phyloP scores from a whole-genome alignment of 1,140 invertebrate genomes.

The Camponotus pennsylvanicus region DNA sequence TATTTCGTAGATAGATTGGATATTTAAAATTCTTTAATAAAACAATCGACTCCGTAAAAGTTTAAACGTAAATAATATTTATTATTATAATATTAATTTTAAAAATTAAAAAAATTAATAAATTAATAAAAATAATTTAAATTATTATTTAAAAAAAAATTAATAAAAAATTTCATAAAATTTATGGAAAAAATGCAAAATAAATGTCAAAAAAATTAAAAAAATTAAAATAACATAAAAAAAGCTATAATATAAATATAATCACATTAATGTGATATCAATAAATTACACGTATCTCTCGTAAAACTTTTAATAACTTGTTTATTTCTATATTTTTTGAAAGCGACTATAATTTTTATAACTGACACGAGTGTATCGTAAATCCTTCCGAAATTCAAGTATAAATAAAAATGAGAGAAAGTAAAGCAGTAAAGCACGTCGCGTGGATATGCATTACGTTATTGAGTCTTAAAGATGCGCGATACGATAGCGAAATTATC shows the following conservation, averaged over 20 bases:
- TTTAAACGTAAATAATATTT: not conserved
- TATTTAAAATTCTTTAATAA: not conserved
- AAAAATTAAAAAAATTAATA: not conserved
- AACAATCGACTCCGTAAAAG: not conserved
- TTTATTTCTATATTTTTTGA: not conserved
- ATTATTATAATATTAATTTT: too few relatives aligned
- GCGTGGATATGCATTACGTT: not conserved
- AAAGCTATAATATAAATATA: not conserved
- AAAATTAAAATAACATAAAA: not conserved
- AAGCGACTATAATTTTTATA: not conserved
- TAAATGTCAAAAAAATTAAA: not conserved
- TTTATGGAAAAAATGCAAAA: not conserved
- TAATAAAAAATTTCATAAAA: not conserved
- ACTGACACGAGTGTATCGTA: not conserved
- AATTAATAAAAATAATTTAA: not conserved
- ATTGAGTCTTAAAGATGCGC: constrained; percentile 62
- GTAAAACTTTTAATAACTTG: not conserved
- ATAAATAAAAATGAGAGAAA: not conserved
- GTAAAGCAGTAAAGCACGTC: constrained; percentile 4
- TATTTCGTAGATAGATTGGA: not conserved
- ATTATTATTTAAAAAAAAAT: not conserved
- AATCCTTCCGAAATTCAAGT: not conserved
- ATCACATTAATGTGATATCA: too few relatives aligned
- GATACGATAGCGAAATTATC: constrained; percentile 62
- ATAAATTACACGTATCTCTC: not conserved